Conservation (phyloP, 2,797 vertebrate species). For the Loriculus beryllinus region DNA sequence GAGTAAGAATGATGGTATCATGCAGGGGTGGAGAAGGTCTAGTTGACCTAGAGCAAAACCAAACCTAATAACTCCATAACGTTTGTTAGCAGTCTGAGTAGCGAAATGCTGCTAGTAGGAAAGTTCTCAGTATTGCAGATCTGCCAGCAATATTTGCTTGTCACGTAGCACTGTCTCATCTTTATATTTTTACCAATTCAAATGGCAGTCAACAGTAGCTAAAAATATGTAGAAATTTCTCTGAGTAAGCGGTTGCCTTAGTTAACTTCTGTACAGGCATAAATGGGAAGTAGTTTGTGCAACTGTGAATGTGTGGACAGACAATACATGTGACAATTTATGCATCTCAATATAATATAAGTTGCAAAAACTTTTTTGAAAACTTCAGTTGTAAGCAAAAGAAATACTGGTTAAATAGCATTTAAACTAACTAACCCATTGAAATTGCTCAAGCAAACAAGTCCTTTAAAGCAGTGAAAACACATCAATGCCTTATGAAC, state of each 20-base stretch:
- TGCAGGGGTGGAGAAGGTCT: neutral
- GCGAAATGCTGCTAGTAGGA: neutral
- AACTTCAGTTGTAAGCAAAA: neutral
- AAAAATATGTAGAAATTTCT: constrained; percentile 33
- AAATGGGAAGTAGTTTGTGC: constrained; percentile 30
- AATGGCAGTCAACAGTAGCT: neutral
- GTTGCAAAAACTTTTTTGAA: neutral
- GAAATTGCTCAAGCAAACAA: neutral
- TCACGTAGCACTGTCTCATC: neutral
- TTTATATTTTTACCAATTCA: constrained; percentile 9
- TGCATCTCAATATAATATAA: neutral
- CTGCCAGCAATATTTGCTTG: neutral
- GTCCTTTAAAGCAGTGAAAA: neutral
- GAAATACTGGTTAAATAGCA: neutral
- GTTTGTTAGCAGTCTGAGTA: neutral
- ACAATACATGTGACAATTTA: neutral
- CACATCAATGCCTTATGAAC: neutral
- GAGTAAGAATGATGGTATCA: neutral
- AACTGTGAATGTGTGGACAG: constrained; percentile 3
- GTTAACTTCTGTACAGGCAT: constrained; percentile 13
- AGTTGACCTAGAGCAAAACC: neutral
- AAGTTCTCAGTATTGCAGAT: neutral
- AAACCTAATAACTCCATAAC: neutral
- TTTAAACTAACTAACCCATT: neutral
- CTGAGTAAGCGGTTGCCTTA: constrained; percentile 31